Conservation (phyloP, 2,113 vertebrate genomes). For the Indicator indicator region DNA sequence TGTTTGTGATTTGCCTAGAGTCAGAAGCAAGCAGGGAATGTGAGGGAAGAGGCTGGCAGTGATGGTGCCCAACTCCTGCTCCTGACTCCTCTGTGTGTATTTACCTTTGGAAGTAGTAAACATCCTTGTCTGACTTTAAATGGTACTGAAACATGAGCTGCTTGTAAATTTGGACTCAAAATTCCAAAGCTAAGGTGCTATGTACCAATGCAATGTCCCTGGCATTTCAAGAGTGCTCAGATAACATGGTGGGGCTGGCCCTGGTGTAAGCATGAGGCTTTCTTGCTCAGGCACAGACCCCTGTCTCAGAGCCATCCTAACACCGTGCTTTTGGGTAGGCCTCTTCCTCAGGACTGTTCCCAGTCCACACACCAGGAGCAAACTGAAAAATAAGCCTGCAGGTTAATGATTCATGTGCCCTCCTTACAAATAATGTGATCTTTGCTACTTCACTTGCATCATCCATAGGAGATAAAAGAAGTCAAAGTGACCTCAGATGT, state of each 20-base stretch:
- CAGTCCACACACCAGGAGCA: background rate
- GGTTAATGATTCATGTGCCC: background rate
- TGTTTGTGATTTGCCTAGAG: accelerated
- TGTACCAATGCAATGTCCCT: background rate
- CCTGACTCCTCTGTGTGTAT: background rate
- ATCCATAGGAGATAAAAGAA: background rate
- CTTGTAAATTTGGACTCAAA: background rate
- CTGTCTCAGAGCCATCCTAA: background rate
- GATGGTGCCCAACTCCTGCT: background rate
- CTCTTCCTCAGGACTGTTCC: background rate
- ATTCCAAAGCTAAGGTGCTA: background rate
- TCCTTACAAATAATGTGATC: background rate
- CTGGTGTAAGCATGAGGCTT: background rate
- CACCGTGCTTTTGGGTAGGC: background rate
- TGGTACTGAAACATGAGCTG: background rate
- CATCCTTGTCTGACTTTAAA: background rate
- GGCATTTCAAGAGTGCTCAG: background rate
- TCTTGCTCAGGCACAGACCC: background rate
- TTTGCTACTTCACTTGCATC: conserved; percentile 1
- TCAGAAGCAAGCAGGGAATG: accelerated
- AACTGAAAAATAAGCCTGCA: background rate
- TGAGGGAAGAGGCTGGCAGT: background rate
- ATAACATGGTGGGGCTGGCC: background rate
- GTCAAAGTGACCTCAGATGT: background rate
- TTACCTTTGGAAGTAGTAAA: background rate